Percentiles rank a stretch among this genome's conserved stretches.
These are phyloP conservation scores for Ommatoiulus sabulosus DNA, from an alignment of 2,888 invertebrate genomes.

Conservation along the genomic window DNA sequence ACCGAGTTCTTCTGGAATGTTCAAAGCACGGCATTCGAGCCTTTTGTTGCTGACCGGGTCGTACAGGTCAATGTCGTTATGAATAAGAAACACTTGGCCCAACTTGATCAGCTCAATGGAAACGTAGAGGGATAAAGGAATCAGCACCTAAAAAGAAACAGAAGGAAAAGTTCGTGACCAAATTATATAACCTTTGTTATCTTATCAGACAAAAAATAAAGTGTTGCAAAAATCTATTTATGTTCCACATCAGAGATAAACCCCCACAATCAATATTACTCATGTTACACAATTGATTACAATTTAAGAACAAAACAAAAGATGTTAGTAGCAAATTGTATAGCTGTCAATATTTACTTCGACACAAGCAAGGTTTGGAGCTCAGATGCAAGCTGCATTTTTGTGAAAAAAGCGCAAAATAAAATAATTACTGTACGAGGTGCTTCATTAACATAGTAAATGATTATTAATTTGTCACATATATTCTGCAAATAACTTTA, in stretches of 20 bases:
- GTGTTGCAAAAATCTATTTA: background rate
- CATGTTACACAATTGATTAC: background rate
- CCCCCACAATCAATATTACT: background rate
- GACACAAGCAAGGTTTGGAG: too few relatives aligned
- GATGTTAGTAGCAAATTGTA: too few relatives aligned
- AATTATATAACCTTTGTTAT: background rate
- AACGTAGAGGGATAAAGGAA: conserved; percentile 95
- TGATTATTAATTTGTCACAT: too few relatives aligned
- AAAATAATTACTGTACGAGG: too few relatives aligned
- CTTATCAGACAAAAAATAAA: background rate
- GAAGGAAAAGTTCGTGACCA: background rate
- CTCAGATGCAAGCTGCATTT: too few relatives aligned
- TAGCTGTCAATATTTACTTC: background rate
- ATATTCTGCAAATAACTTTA: too few relatives aligned
- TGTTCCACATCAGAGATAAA: background rate
- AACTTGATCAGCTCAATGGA: conserved; percentile 97
- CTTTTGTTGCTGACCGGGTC: conserved; percentile 84
- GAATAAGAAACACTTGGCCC: conserved; percentile 94
- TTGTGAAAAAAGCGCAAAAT: too few relatives aligned
- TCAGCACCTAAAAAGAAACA: conserved; percentile 79
- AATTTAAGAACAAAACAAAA: background rate
- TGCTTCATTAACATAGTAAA: too few relatives aligned
- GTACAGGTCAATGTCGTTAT: conserved; percentile 88
- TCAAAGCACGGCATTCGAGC: conserved; percentile 91
- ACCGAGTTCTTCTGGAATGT: conserved; percentile 97